Evolutionary conservation across 2,797 vertebrate genomes (phyloP).

Genomic region (Anniella stebbinsi): DNA sequence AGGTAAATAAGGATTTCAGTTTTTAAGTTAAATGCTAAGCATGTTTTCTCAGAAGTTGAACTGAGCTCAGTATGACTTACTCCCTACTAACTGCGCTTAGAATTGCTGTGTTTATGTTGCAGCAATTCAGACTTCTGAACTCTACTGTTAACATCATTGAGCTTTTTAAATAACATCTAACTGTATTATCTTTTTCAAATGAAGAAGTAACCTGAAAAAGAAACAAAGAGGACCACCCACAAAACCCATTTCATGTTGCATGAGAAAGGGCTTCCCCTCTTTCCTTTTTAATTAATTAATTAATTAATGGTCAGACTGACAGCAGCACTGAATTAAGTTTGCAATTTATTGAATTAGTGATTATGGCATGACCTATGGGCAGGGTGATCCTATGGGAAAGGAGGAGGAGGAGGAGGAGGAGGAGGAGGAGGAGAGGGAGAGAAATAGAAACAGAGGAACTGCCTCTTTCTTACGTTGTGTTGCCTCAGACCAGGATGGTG

Average conservation of each 20-base stretch:
- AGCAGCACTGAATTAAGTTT: constrained; percentile 3
- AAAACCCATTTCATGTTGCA: background rate
- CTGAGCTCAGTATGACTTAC: background rate
- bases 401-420: background rate
- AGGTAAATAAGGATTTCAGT: too few relatives aligned
- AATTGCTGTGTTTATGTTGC: background rate
- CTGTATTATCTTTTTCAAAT: background rate
- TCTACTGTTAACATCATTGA: background rate
- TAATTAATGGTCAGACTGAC: constrained; percentile 10
- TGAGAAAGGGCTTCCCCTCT: too few relatives aligned
- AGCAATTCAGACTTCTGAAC: background rate
- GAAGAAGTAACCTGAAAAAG: background rate
- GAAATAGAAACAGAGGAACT: background rate
- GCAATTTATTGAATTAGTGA: constrained; percentile 27
- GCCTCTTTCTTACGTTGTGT: too few relatives aligned
- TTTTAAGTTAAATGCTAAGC: background rate
- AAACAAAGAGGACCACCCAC: background rate
- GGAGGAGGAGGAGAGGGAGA: background rate
- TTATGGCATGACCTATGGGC: background rate
- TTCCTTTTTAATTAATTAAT: background rate
- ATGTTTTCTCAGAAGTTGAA: background rate
- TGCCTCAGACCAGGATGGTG: too few relatives aligned
- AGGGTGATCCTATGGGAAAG: background rate
- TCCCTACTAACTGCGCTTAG: background rate
- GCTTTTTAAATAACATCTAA: background rate